Evolutionary conservation across 2,888 invertebrate genomes (phyloP), one percentile per base, ranked within the genome.

Genomic region (Synergus japonicus): DNA sequence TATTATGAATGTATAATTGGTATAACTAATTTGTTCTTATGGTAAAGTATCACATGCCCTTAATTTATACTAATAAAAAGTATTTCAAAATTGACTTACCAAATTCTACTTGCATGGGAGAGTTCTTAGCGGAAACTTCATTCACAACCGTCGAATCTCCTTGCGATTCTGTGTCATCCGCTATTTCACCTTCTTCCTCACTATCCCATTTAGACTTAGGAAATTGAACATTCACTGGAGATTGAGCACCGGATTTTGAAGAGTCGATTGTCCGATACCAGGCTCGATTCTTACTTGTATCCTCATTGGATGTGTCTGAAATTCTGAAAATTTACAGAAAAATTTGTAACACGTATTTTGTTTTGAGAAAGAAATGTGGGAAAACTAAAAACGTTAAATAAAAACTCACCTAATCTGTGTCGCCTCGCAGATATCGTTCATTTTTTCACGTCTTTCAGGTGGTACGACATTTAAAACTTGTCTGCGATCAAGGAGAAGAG

Each of bases 141-240:
- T 73, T 37, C 37, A 0, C 29, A 4, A 73, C n/a, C 29, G 2
- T n/a, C 13, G 73, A 54, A 54, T 49, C n/a, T 37, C 10, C 73
- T 54, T 73, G 54, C 1, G 73, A 37, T 54, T 73, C 73, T 7
- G 15, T 73, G 12, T 73, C 73, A 54, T 73, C 73, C 9, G 73
- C 37, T 41, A 73, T 73, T 73, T 83, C 84, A 44, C 78, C 80
- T 22, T 85, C 86, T 37, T 91, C 91, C 67, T 91, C 92, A 49
- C 90, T 91, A 41, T 92, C 92, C 92, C 92, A 92, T 65, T 89
- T 91, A 5, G 92, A 91, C 76, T 88, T 90, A 0, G 91, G 89
- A 41, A 89, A 85, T 77, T 89, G 87, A 29, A 89, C 85, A 67
- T 84, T 87, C 12, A 85, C 65, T 13, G 87, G 79, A 54, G 86